These are phyloP conservation scores for Ephestia elutella DNA, from an alignment of 1,140 invertebrate species.

Conservation along the genomic window DNA sequence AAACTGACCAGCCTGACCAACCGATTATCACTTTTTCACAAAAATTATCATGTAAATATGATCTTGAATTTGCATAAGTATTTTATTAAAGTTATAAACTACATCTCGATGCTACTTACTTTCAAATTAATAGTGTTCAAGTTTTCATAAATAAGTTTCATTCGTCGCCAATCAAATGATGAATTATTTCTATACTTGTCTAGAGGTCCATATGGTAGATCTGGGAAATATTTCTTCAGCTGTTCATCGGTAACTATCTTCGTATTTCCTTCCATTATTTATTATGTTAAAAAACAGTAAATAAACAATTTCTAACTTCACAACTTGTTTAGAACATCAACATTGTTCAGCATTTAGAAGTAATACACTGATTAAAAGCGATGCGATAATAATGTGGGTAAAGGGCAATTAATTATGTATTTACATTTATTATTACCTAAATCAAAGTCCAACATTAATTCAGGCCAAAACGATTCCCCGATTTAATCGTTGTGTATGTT, in stretches of 20 bases:
- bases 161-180: conserved; percentile 88
- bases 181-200: conserved; percentile 83
- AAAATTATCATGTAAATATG: no score
- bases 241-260: conserved; percentile 31
- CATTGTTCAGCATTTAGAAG: not conserved
- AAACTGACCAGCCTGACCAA: not conserved
- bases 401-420: not conserved
- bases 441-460: not conserved
- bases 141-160: conserved; percentile 84
- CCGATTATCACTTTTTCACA: no score
- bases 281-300: not conserved
- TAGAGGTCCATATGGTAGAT: conserved; percentile 82
- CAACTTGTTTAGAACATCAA: not conserved
- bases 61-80: no score
- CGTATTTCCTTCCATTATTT: conserved; percentile 8
- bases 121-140: conserved; percentile 75
- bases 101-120: conserved; percentile 54
- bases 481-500: no score
- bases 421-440: not conserved
- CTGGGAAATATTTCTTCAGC: conserved; percentile 66
- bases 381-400: not conserved
- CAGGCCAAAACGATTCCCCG: not conserved
- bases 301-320: not conserved
- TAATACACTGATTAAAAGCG: not conserved
- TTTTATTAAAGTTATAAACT: no score